Evolutionary conservation across 2,888 invertebrate species (phyloP).

Genomic region (Xestia c-nigrum): DNA sequence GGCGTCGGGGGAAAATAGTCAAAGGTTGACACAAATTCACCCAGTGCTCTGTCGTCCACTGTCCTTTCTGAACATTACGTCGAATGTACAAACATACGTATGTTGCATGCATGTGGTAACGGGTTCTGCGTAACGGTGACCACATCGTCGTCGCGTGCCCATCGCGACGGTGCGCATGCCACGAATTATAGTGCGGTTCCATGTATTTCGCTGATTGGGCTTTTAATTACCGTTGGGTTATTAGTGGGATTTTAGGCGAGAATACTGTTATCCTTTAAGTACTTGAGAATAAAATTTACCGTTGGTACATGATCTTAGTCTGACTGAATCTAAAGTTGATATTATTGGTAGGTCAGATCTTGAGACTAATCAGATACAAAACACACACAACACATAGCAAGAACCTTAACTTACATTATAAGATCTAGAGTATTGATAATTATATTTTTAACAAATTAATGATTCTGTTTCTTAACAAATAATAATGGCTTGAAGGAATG

Average conservation of each 20-base stretch:
- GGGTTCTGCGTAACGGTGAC: conserved; percentile 66
- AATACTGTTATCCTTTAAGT: conserved; percentile 1
- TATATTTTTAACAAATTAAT: no score
- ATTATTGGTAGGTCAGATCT: background rate
- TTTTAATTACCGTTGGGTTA: conserved; percentile 37
- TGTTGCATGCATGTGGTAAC: conserved; percentile 51
- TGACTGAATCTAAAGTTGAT: background rate
- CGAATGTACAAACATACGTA: conserved; percentile 23
- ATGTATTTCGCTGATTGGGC: conserved; percentile 26
- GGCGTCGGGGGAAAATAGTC: no score
- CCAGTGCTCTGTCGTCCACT: background rate
- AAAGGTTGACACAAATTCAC: background rate
- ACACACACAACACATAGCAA: no score
- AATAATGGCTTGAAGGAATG: background rate
- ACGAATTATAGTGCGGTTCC: conserved; percentile 50
- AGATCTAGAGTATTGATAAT: no score
- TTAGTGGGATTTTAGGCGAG: conserved; percentile 8
- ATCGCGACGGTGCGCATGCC: conserved; percentile 37
- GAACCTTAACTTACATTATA: no score
- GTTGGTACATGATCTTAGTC: background rate
- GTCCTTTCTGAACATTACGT: conserved; percentile 27
- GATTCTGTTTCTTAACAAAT: no score
- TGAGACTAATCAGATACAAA: background rate
- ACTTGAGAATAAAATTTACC: background rate
- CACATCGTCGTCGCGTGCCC: conserved; percentile 55